These are phyloP conservation scores for Lepidurus packardi DNA, from an alignment of 1,140 invertebrate genomes.

Conservation along the genomic window DNA sequence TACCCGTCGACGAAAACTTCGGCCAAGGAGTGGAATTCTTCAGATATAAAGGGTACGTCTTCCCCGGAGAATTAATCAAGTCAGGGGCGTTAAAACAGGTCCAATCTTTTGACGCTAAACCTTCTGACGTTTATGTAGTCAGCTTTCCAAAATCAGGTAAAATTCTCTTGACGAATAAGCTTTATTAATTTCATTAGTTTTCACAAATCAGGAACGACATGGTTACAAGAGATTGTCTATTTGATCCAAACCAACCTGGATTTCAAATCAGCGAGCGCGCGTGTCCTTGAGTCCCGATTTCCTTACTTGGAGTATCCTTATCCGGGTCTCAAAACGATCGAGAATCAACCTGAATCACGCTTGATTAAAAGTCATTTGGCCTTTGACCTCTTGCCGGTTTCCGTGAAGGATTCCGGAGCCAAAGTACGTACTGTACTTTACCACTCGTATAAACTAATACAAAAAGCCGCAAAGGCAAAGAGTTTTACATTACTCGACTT, in stretches of 20 bases:
- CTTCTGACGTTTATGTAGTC: conserved; percentile 46
- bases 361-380: conserved; percentile 51
- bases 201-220: conserved; percentile 47
- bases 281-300: conserved; percentile 48
- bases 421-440: conserved; percentile 39
- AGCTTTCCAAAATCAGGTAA: conserved; percentile 47
- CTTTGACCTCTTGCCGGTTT: conserved; percentile 44
- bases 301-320: conserved; percentile 51
- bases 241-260: conserved; percentile 45
- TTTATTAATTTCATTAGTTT: conserved; percentile 23
- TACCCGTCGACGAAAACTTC: conserved; percentile 35
- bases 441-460: not conserved
- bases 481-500: not conserved
- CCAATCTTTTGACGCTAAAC: conserved; percentile 42
- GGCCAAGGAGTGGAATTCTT: conserved; percentile 31
- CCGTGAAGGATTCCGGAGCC: conserved; percentile 40
- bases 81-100: conserved; percentile 40
- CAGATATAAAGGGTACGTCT: conserved; percentile 39
- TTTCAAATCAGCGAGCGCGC: conserved; percentile 42
- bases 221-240: conserved; percentile 52
- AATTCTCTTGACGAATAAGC: not conserved
- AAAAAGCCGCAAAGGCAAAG: not conserved
- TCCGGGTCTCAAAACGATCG: conserved; percentile 44
- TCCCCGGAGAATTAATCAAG: conserved; percentile 39
- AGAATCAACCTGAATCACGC: conserved; percentile 42